phyloP scores from a whole-genome alignment of 2,113 vertebrate species.

The Lontra canadensis region DNA sequence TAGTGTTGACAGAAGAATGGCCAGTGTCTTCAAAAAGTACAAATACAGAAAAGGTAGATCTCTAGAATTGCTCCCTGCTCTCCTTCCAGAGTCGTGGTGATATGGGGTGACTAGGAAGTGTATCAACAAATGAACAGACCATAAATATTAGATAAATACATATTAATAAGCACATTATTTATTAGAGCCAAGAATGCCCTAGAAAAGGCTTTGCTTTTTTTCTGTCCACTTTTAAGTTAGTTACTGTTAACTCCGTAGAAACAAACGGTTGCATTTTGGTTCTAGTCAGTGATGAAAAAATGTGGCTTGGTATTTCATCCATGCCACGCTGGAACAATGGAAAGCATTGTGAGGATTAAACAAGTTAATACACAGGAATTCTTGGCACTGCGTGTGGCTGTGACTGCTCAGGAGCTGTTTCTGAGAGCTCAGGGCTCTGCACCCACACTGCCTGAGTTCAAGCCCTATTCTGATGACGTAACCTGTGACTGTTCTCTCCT shows the following conservation, averaged over 20 bases:
- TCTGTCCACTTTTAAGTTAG: background rate
- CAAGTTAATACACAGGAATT: background rate
- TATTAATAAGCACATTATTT: background rate
- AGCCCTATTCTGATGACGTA: background rate
- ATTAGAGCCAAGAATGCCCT: background rate
- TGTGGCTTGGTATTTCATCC: background rate
- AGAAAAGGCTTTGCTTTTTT: background rate
- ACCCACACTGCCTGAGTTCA: background rate
- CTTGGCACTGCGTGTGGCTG: rapidly evolving
- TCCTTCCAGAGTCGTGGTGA: background rate
- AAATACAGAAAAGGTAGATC: background rate
- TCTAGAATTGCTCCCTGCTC: background rate
- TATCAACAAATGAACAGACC: background rate
- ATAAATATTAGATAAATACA: background rate
- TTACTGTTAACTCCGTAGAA: background rate
- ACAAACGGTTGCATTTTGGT: background rate
- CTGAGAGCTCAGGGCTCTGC: background rate
- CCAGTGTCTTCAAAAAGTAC: background rate
- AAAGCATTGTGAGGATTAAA: background rate
- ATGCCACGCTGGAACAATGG: background rate
- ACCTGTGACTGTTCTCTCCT: background rate
- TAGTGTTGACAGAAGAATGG: background rate
- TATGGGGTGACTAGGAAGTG: background rate
- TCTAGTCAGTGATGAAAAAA: background rate
- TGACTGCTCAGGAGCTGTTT: background rate